Evolutionary conservation across 2,888 invertebrate genomes (phyloP), one percentile per base, ranked within the genome.

Genomic region (Phaonia tiefii): DNA sequence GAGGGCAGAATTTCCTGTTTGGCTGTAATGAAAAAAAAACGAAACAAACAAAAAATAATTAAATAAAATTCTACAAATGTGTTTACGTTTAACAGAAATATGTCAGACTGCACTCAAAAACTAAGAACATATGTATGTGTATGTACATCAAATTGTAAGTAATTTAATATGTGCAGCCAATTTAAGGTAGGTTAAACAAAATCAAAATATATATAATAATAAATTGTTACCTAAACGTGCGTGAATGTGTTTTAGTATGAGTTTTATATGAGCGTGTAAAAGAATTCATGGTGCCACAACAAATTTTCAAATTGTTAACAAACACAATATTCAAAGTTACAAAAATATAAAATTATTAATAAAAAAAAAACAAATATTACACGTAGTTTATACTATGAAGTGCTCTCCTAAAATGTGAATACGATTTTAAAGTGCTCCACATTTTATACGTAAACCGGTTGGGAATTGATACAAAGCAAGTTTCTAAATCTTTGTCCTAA

Each of bases 1-100:
- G 84, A 90, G 88, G 73, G 90, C 89, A 83, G 93, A 93, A 85
- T 90, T 91, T 86, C 89, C 88, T 82, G 90, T 88, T 85, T 90
- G 89, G 87, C 90, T 91, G 86, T 72, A 89, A 86, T 65, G 20
- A 72, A 82, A 42, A 5, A 65, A 65, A 56, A 66, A 39, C 26
- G 69, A 46, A 73, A 56, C 71, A 66, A 74, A 46, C 17, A n/a
- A 37, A 65, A 49, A 42, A n/a, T n/a, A n/a, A n/a, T n/a, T n/a
- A n/a, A n/a, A n/a, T n/a, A n/a, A n/a, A n/a, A n/a, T n/a, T n/a
- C n/a, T n/a, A 31, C 31, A 31, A 31, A 31, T 31, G 3, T n/a
- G n/a, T n/a, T n/a, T n/a, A n/a, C n/a, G n/a, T 31, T 25, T 13
- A 39, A 63, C 10, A 70, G 25, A 37, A 39, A 49, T 58, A 69